Evolutionary conservation across 1,140 invertebrate genomes (phyloP).

Genomic region (Colletes latitarsis): DNA sequence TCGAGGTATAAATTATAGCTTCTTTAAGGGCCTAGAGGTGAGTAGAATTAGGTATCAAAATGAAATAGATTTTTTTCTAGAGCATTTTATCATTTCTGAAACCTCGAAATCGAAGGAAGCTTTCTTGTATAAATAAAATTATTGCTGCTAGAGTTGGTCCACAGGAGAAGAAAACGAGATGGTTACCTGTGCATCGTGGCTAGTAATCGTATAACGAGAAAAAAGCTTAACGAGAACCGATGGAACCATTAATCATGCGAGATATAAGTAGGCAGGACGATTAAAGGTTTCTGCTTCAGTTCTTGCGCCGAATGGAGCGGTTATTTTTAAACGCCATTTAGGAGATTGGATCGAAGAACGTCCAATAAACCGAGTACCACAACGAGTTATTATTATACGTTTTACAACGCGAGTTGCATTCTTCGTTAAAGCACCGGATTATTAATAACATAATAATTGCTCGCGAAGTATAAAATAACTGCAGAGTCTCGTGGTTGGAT

Average conservation of each 20-base stretch:
- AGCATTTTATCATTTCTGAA: no score
- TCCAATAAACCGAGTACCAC: not conserved
- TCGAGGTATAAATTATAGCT: no score
- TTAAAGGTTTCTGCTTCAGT: not conserved
- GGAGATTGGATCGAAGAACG: not conserved
- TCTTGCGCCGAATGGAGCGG: not conserved
- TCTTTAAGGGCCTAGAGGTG: no score
- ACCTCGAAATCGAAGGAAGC: no score
- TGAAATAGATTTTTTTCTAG: no score
- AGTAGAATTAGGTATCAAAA: no score
- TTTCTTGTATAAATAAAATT: no score
- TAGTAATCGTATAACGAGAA: not conserved
- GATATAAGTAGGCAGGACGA: not conserved
- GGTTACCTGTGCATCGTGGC: not conserved
- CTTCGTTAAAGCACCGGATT: no score
- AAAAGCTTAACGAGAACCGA: not conserved
- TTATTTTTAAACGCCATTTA: not conserved
- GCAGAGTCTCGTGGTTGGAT: no score
- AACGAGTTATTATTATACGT: not conserved
- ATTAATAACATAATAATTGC: no score
- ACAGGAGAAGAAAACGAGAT: not conserved
- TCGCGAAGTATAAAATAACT: no score
- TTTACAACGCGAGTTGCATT: not conserved
- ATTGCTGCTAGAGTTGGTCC: no score
- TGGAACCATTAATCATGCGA: conserved; percentile 11